A percentile compares a stretch with the other conserved stretches of the same genome.
Evolutionary conservation across 2,113 vertebrate genomes (phyloP).

Genomic region (Myotis davidii): DNA sequence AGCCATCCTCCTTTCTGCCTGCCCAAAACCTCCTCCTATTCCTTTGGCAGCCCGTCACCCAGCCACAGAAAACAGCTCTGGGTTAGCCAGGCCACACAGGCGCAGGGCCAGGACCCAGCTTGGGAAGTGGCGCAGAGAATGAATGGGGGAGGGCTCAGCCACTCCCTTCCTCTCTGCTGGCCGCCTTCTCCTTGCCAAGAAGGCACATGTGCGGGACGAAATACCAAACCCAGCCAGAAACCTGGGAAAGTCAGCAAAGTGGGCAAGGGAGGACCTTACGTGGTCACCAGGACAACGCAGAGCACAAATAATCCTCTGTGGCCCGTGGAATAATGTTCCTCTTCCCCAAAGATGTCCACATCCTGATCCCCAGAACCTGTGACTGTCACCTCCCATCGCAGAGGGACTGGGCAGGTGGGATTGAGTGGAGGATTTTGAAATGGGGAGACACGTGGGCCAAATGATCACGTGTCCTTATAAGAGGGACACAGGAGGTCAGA

Average conservation of each 20-base stretch:
- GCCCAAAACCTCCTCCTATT: not conserved
- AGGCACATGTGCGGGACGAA: not conserved
- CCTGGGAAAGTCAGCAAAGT: not conserved
- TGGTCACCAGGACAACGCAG: rapidly evolving
- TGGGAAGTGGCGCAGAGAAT: not conserved
- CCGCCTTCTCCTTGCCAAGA: not conserved
- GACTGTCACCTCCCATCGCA: rapidly evolving
- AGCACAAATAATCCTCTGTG: not conserved
- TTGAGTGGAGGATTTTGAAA: not conserved
- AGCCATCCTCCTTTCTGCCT: not conserved
- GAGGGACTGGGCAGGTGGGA: not conserved
- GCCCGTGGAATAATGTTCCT: too few species aligned
- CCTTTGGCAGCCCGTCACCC: not conserved
- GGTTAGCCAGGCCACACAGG: not conserved
- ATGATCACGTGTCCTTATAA: not conserved
- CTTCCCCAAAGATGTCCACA: not conserved
- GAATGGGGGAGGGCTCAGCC: not conserved
- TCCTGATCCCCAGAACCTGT: not conserved
- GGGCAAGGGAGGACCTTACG: not conserved
- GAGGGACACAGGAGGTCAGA: not conserved
- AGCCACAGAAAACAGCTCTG: not conserved
- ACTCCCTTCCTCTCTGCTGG: not conserved
- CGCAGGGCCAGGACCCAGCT: not conserved
- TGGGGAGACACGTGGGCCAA: not conserved
- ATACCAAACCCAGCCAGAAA: not conserved